phyloP scores from a whole-genome alignment of 2,113 vertebrate species.

The Atrichornis clamosus region DNA sequence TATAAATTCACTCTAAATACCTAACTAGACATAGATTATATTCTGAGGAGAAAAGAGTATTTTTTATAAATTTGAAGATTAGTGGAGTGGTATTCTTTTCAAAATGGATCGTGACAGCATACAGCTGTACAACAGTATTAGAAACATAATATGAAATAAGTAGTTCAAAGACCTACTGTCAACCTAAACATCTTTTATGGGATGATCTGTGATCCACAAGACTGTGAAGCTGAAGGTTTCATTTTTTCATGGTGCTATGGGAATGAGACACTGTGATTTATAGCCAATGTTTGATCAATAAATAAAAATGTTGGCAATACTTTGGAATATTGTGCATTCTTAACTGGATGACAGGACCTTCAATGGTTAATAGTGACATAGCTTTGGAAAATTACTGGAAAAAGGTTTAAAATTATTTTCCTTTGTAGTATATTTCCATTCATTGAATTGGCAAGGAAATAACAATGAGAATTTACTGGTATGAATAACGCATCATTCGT shows the following conservation, averaged over 20 bases:
- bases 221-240: not conserved
- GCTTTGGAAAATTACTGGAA: conserved; percentile 42
- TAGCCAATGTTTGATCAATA: conserved; percentile 42
- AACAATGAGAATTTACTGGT: conserved; percentile 26
- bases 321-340: conserved; percentile 8
- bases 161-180: conserved; percentile 24
- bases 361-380: not conserved
- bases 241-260: not conserved
- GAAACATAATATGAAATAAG: not conserved
- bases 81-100: not conserved
- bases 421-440: conserved; percentile 54
- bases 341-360: conserved; percentile 18
- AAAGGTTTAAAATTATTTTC: conserved; percentile 31
- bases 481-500: not conserved
- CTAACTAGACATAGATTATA: not conserved
- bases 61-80: not conserved
- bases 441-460: conserved; percentile 43
- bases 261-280: conserved; percentile 4
- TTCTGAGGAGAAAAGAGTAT: not conserved
- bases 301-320: conserved; percentile 47
- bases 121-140: not conserved
- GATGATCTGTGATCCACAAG: conserved; percentile 54
- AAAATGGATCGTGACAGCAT: conserved; percentile 4
- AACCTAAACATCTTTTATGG: conserved; percentile 23
- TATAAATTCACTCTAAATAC: not conserved